Percentiles rank a stretch among this genome's conserved stretches.
These are phyloP conservation scores for Acanthis flammea DNA, from an alignment of 2,797 vertebrate species.

Conservation along the genomic window DNA sequence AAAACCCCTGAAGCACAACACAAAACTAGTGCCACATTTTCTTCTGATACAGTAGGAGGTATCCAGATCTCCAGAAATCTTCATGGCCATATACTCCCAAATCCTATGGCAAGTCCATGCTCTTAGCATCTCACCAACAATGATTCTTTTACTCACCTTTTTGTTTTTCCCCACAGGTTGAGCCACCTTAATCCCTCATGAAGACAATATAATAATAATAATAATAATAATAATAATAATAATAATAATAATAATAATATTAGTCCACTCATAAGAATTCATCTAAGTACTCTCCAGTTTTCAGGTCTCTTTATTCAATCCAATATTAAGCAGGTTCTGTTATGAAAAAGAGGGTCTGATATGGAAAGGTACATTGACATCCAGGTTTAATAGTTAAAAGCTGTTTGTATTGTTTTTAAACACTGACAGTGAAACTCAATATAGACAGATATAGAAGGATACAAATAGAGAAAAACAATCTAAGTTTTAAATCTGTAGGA, in stretches of 20 bases:
- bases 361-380: background rate
- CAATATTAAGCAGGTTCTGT: background rate
- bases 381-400: background rate
- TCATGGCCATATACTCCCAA: no score
- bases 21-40: background rate
- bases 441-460: background rate
- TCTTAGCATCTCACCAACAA: background rate
- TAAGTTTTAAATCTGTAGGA: background rate
- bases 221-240: no score
- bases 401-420: background rate
- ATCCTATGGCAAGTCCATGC: background rate
- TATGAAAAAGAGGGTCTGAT: background rate
- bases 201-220: no score
- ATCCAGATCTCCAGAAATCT: background rate
- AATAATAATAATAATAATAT: no score
- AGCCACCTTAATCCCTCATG: background rate
- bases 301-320: background rate
- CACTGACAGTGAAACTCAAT: background rate
- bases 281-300: background rate
- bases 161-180: background rate
- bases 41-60: background rate
- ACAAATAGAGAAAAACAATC: background rate
- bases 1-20: fast-evolving
- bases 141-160: background rate
- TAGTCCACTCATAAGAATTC: background rate